phyloP scores from a whole-genome alignment of 2,888 invertebrate genomes.

The Saturnia pavonia region DNA sequence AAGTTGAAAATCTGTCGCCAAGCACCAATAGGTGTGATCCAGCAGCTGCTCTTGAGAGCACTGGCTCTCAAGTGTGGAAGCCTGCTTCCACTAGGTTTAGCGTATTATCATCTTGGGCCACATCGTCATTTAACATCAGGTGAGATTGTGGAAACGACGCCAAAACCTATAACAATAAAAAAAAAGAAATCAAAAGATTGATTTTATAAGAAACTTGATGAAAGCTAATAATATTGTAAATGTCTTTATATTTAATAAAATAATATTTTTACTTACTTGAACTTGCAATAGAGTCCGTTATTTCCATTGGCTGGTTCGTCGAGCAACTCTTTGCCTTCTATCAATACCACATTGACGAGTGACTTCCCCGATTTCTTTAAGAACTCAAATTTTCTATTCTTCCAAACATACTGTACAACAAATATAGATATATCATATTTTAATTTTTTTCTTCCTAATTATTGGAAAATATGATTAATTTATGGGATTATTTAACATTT shows the following conservation, averaged over 20 bases:
- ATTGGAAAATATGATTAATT: too few species aligned
- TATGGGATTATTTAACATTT: too few species aligned
- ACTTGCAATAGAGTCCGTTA: conserved; percentile 71
- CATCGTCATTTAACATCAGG: too few species aligned
- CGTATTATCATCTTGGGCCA: too few species aligned
- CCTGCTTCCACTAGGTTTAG: too few species aligned
- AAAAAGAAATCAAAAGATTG: neutral
- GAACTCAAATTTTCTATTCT: conserved; percentile 68
- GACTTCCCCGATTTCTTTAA: conserved; percentile 68
- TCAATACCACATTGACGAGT: conserved; percentile 67
- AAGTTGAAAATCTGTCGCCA: too few species aligned
- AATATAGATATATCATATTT: conserved; percentile 8
- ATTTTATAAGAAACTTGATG: neutral
- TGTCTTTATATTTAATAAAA: neutral
- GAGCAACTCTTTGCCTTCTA: conserved; percentile 70
- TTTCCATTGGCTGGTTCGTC: conserved; percentile 53
- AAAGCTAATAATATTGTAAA: neutral
- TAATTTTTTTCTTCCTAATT: too few species aligned
- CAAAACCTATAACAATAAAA: too few species aligned
- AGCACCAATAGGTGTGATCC: too few species aligned
- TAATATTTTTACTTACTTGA: conserved; percentile 55
- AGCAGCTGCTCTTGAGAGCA: too few species aligned
- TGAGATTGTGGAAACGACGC: too few species aligned
- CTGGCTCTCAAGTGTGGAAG: too few species aligned
- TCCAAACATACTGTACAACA: conserved; percentile 66